These are phyloP conservation scores for Istiophorus platypterus DNA, from an alignment of 2,113 vertebrate genomes.

Conservation along the genomic window DNA sequence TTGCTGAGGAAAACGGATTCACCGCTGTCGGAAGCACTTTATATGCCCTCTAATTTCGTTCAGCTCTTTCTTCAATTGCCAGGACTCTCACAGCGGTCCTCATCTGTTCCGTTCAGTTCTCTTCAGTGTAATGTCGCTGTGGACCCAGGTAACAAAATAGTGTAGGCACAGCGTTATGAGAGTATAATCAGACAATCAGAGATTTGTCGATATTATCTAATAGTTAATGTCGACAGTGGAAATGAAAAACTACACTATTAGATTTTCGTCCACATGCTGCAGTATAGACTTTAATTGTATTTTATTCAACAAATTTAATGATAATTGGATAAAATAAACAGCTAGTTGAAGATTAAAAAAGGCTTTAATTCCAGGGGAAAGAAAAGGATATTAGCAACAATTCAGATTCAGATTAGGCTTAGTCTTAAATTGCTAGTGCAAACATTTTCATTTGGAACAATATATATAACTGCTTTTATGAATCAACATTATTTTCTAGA, in stretches of 20 bases:
- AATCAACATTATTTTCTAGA: neutral
- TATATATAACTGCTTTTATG: neutral
- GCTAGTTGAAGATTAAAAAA: neutral
- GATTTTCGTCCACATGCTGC: slow-evolving; percentile 5
- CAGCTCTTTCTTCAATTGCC: slow-evolving; percentile 60
- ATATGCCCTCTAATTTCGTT: slow-evolving; percentile 67
- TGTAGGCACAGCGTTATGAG: slow-evolving; percentile 48
- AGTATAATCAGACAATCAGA: slow-evolving; percentile 52
- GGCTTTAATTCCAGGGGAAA: neutral
- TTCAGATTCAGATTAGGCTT: neutral
- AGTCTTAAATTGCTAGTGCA: neutral
- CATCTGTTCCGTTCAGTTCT: slow-evolving; percentile 55
- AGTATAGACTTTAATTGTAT: neutral
- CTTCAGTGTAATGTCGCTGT: slow-evolving; percentile 44
- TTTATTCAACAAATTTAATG: neutral
- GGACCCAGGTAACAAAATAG: slow-evolving; percentile 51
- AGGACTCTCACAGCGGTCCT: slow-evolving; percentile 38
- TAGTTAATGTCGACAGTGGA: slow-evolving; percentile 32
- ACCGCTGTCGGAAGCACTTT: slow-evolving; percentile 69
- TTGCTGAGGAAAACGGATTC: slow-evolving; percentile 74
- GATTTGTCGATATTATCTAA: slow-evolving; percentile 48
- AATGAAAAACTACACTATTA: slow-evolving; percentile 17
- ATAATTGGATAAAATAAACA: slow-evolving; percentile 8
- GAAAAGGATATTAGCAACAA: neutral
- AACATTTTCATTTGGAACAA: neutral